Percentiles rank a stretch among this genome's conserved stretches.
Evolutionary conservation across 35 echinoderm and acorn worm species (phyloP).

Genomic region (Nesometra sesokonis): DNA sequence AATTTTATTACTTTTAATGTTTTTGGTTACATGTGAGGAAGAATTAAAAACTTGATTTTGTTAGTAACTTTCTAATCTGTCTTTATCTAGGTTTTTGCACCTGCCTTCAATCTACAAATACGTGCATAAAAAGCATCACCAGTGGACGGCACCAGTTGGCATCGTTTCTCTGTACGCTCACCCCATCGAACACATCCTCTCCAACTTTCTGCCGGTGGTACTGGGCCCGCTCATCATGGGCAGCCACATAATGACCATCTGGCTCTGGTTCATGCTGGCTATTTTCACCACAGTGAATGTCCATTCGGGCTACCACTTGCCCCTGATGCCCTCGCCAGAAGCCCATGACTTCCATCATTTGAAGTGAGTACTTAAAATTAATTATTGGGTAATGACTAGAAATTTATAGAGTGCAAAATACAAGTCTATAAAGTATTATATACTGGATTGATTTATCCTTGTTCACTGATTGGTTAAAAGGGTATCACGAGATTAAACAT

Average conservation of each 20-base stretch:
- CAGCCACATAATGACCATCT: slow-evolving; percentile 20
- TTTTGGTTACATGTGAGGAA: no score
- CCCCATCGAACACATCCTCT: slow-evolving; percentile 34
- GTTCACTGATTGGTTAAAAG: no score
- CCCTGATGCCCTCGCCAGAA: slow-evolving; percentile 44
- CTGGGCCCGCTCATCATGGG: slow-evolving; percentile 42
- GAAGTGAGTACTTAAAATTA: slow-evolving; percentile 32
- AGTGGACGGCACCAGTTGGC: slow-evolving; percentile 53
- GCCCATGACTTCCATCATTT: slow-evolving; percentile 61
- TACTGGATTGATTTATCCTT: no score
- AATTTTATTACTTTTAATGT: no score
- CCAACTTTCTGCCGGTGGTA: slow-evolving; percentile 24
- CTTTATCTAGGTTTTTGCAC: slow-evolving; percentile 24
- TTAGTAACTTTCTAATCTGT: not conserved
- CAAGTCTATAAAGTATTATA: no score
- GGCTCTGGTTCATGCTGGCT: slow-evolving; percentile 14
- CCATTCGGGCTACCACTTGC: slow-evolving; percentile 57
- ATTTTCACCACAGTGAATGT: slow-evolving; percentile 6
- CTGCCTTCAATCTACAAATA: slow-evolving; percentile 28
- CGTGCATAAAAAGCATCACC: slow-evolving; percentile 36
- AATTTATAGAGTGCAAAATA: no score
- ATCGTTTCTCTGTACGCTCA: slow-evolving; percentile 31
- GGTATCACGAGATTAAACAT: no score
- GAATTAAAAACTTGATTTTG: no score
- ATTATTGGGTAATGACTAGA: no score